These are phyloP conservation scores for Siphamia tubifer DNA, from an alignment of 2,113 vertebrate species.

Conservation along the genomic window DNA sequence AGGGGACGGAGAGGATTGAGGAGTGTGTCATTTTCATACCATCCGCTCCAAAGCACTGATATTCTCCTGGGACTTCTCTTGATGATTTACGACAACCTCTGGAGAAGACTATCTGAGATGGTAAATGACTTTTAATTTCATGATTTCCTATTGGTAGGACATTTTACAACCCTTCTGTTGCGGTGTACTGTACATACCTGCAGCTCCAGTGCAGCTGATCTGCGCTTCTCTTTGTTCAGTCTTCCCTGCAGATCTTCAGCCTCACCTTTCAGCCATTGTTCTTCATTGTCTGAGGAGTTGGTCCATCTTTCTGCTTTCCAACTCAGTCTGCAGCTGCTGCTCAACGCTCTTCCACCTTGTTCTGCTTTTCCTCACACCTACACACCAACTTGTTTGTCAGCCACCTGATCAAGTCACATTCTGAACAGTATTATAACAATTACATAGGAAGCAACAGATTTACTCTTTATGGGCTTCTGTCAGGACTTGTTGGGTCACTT, in stretches of 20 bases:
- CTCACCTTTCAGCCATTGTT: slow-evolving; percentile 74
- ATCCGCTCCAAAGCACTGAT: slow-evolving; percentile 82
- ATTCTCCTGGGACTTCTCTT: slow-evolving; percentile 75
- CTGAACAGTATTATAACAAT: background rate
- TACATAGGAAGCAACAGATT: background rate
- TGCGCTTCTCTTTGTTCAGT: slow-evolving; percentile 78
- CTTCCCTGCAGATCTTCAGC: slow-evolving; percentile 66
- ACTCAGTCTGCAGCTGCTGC: slow-evolving; percentile 59
- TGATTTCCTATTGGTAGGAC: background rate
- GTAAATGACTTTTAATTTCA: slow-evolving; percentile 3
- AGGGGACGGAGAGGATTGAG: background rate
- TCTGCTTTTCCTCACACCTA: slow-evolving; percentile 69
- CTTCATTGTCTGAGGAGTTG: slow-evolving; percentile 64
- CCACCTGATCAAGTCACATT: background rate
- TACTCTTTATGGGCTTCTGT: slow-evolving; percentile 10
- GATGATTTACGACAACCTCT: slow-evolving; percentile 72
- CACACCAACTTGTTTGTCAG: background rate
- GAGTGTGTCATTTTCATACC: slow-evolving; percentile 67
- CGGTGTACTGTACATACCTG: slow-evolving; percentile 25
- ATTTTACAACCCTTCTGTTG: background rate
- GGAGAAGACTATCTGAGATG: slow-evolving; percentile 77
- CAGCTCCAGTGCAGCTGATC: slow-evolving; percentile 67
- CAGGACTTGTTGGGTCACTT: slow-evolving; percentile 71
- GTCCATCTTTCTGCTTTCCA: slow-evolving; percentile 64
- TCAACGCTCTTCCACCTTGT: slow-evolving; percentile 74